Conservation (phyloP, 1,140 invertebrate genomes). For the Cheumatopsyche charites region DNA sequence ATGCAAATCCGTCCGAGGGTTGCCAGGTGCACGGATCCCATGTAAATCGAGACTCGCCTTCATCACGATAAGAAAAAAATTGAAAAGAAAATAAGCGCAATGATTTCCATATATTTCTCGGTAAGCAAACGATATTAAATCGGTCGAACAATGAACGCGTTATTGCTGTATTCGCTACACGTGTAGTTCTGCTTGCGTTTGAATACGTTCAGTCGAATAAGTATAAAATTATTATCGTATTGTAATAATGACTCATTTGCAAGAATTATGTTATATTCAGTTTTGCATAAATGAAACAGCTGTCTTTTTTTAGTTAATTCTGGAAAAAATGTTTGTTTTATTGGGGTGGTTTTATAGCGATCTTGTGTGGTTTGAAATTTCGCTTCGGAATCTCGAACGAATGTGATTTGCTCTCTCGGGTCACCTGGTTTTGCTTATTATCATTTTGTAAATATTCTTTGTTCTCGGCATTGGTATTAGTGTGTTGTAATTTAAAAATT, state of each 20-base stretch:
- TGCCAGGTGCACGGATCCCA: conserved; percentile 20
- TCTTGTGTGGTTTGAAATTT: no score
- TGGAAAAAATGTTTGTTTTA: neutral
- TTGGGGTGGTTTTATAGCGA: no score
- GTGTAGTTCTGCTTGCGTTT: no score
- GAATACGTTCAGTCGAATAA: no score
- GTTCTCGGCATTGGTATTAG: no score
- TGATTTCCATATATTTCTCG: conserved; percentile 13
- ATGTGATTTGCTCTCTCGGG: no score
- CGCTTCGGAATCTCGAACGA: no score
- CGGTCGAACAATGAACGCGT: no score
- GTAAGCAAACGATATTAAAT: neutral
- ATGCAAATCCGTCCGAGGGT: neutral
- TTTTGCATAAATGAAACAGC: conserved; percentile 14
- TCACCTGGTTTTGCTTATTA: no score
- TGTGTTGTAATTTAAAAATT: no score
- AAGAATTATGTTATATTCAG: conserved; percentile 19
- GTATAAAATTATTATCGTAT: neutral
- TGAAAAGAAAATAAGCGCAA: neutral
- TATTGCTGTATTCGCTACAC: no score
- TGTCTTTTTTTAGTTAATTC: neutral
- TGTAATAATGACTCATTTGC: conserved; percentile 6
- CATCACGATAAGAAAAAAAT: neutral
- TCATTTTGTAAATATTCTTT: no score
- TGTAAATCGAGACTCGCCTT: neutral